A percentile compares a stretch with the other conserved stretches of the same genome.
Evolutionary conservation across 2,113 vertebrate genomes (phyloP).

Genomic region (Pygathrix nemaeus): DNA sequence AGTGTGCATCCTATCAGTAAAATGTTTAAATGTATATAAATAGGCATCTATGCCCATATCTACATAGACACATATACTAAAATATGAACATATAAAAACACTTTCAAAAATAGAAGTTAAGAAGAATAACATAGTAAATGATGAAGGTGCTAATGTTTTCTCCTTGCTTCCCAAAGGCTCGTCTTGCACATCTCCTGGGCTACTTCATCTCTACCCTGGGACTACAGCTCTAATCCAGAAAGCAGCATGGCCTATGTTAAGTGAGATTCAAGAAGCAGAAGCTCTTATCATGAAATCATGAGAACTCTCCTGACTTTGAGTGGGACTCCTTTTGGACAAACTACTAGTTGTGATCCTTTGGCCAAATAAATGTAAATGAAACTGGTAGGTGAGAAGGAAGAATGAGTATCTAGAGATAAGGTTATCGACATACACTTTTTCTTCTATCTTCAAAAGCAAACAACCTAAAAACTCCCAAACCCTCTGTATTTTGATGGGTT

Average conservation of each 20-base stretch:
- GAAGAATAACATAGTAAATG: not conserved
- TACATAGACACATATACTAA: not conserved
- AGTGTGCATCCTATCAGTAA: not conserved
- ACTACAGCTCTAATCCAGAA: not conserved
- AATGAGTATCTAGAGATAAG: not conserved
- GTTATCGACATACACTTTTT: not conserved
- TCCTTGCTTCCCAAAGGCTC: not conserved
- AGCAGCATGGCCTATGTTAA: not conserved
- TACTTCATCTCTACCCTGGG: not conserved
- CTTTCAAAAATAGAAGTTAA: not conserved
- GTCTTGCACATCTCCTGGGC: not conserved
- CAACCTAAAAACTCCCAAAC: not conserved
- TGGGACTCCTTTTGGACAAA: not conserved
- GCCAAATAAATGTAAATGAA: not conserved
- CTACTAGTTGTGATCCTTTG: not conserved
- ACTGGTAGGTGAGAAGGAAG: not conserved
- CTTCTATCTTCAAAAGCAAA: slow-evolving; percentile 30
- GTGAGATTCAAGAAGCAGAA: not conserved
- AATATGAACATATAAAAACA: not conserved
- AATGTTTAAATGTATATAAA: too few species aligned
- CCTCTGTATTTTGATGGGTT: not conserved
- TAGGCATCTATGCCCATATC: not conserved
- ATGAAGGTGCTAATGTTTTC: not conserved
- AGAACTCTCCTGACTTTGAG: not conserved
- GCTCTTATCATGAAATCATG: not conserved